Base-by-base conservation (phyloP, 2,113 vertebrate genomes). In the Leptocoma aspasia region DNA sequence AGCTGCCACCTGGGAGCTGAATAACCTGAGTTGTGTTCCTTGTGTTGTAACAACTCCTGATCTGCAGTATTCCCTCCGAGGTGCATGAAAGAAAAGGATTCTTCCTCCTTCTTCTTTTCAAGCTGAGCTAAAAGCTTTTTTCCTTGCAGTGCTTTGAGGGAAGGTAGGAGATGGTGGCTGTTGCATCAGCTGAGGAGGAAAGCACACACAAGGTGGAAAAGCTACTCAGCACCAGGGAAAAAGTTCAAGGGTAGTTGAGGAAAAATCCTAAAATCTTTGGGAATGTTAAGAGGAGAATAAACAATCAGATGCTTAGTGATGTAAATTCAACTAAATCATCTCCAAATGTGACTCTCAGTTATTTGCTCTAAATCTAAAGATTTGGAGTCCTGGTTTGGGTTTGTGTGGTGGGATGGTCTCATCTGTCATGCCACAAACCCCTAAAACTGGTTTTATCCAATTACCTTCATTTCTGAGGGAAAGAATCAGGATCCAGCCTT, bases 151-250 rank as follows among this genome's bases (percentile, higher is more conserved):
- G 49, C 53, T 86, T 33, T 61, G 54, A 73, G 71, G 71, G 49
- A 69, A n/a, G 53, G 16, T 1, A n/a, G 44, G 61, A 70, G 66
- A 26, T 0, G 3, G 9, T 23, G 2, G 14, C 17, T 76, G 69
- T 41, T 63, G 19, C 30, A 42, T 33, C 47, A 27, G 1, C 2
- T 1, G 12, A 81, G 27, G 30, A 91, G 57, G 41, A 69, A 81
- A 72, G 24, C 30, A 15, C 33, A 15, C 33, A 18, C 3, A 6
- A 11, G 0, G 0, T 23, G 59, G 54, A 42, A 66, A 85, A 35
- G 19, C 11, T 54, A 3, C 61, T 44, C 41, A 85, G 44, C 18
- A 56, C 18, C 33, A 44, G 80, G 66, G 28, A 10, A 33, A 78
- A 73, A 7, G 20, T 22, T 33, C 39, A 41, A 44, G 24, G 7